Evolutionary conservation across 1,140 invertebrate species (phyloP).

Genomic region (Potamilus streckersoni): DNA sequence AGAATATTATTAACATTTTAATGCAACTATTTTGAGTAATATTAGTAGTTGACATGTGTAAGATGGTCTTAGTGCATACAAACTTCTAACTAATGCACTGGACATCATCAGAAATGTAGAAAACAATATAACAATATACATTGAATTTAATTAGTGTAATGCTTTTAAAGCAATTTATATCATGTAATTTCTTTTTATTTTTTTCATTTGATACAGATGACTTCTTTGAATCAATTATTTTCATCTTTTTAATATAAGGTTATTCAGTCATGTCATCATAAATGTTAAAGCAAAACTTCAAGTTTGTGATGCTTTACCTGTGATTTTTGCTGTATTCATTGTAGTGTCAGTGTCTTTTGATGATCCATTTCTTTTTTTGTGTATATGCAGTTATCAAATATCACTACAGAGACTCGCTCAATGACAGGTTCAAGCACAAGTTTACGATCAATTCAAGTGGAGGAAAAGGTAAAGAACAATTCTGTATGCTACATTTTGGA

Average conservation of each 20-base stretch:
- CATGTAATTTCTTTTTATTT: no score
- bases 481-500: background rate
- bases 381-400: conserved; percentile 28
- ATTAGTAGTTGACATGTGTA: no score
- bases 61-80: no score
- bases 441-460: conserved; percentile 33
- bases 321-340: no score
- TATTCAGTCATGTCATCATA: background rate
- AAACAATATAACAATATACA: no score
- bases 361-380: background rate
- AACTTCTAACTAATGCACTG: no score
- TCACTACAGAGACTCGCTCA: conserved; percentile 35
- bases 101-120: no score
- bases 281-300: background rate
- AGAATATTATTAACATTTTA: no score
- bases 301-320: background rate
- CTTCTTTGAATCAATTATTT: background rate
- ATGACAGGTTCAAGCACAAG: conserved; percentile 44
- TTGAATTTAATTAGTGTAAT: no score
- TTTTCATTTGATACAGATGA: no score
- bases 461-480: conserved; percentile 42
- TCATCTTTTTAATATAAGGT: background rate
- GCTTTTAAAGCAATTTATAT: no score
- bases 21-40: no score
- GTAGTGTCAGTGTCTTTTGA: background rate